Base-by-base conservation (phyloP, 2,113 vertebrate species). In the Eptesicus fuscus region DNA sequence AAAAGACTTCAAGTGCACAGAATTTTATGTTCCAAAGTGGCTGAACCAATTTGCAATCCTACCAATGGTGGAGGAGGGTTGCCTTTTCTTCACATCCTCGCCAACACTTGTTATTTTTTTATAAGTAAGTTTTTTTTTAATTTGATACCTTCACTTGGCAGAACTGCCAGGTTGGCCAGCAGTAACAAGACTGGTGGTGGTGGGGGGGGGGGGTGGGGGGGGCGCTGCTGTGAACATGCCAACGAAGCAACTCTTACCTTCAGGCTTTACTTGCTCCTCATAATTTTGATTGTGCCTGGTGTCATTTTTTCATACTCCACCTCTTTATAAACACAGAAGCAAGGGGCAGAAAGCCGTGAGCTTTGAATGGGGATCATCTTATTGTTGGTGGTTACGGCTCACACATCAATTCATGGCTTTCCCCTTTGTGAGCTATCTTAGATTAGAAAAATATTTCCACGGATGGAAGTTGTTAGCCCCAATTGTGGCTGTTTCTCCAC, bases 371-470 rank as follows among this genome's bases (percentile, higher is more conserved):
- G 88, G 97, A 96, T 96, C 77, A 77, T 95, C 93, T 97, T 96
- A 97, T 97, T 96, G 96, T 94, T 89, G 77, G 96, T 91, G 90
- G 84, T 95, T 94, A 91, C 23, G 69, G 97, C 96, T 97, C 96
- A 95, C 96, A 76, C 96, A 83, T 95, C 91, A 96, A 94, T 96
- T 94, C 86, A 85, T 86, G 35, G 93, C 84, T 96, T 93, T 86
- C 96, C 91, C 42, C 0, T 96, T 97, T 83, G 20, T 83, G 97
- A 97, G 93, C 97, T 97, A 93, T 84, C 90, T 95, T 89, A 96
- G 97, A 97, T 96, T 35, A n/a, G 71, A 96, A 96, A 97, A 97
- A 95, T 88, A 96, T 98, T 97, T 97, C 80, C 97, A 95, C 61
- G 97, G 96, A 84, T 96, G 96, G 97, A 98, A 98, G 97, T 93